These are phyloP conservation scores for Cydia strobilella DNA, from an alignment of 1,140 invertebrate genomes.

Conservation along the genomic window DNA sequence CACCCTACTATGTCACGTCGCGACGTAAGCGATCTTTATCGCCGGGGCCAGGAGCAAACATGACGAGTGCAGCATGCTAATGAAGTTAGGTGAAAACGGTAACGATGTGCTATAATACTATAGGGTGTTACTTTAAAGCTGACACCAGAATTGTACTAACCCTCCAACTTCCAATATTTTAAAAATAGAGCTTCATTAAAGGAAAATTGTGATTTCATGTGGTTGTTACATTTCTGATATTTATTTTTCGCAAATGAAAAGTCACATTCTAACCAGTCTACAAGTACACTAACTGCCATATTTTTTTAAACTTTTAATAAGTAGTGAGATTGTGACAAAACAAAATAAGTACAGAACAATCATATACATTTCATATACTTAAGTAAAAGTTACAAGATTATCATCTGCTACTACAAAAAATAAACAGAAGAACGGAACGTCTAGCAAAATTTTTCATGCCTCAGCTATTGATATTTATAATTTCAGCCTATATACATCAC, in stretches of 20 bases:
- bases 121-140: neutral
- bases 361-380: too few species aligned
- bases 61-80: neutral
- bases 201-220: too few species aligned
- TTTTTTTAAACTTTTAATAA: too few species aligned
- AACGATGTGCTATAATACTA: neutral
- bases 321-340: too few species aligned
- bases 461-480: neutral
- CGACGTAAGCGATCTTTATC: slow-evolving; percentile 1
- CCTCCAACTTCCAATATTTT: neutral
- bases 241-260: too few species aligned
- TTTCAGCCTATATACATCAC: too few species aligned
- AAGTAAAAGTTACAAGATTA: neutral
- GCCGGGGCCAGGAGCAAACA: slow-evolving; percentile 9
- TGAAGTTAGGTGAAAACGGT: neutral
- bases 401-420: neutral
- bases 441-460: neutral
- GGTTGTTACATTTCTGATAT: too few species aligned
- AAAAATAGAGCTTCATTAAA: too few species aligned
- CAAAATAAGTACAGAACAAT: too few species aligned
- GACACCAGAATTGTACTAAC: neutral
- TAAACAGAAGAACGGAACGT: neutral
- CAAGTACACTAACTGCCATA: too few species aligned
- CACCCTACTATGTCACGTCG: neutral
- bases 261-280: too few species aligned